Percentiles rank a stretch among this genome's conserved stretches.
Evolutionary conservation across 2,888 invertebrate genomes (phyloP).

Genomic region (Falcaria lacertinaria): DNA sequence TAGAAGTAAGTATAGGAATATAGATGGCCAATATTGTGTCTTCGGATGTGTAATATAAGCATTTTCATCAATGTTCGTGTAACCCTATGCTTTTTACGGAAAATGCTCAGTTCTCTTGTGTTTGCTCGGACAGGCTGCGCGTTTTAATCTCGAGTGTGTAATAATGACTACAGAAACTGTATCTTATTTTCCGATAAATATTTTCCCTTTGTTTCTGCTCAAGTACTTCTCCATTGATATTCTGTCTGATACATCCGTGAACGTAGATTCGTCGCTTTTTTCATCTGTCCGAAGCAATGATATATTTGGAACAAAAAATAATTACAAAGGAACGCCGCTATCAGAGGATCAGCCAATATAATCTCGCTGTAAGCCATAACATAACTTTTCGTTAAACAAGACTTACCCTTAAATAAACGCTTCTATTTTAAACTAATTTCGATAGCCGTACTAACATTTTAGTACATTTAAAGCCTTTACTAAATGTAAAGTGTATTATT

Average conservation of each 20-base stretch:
- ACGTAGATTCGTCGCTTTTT: neutral
- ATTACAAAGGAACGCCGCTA: neutral
- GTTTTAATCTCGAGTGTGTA: neutral
- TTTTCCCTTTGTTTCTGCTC: neutral
- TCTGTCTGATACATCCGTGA: conserved; percentile 1
- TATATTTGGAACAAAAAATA: conserved; percentile 4
- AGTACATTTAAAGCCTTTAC: neutral
- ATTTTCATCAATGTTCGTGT: neutral
- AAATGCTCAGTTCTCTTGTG: neutral
- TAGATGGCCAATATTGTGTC: neutral
- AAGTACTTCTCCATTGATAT: conserved; percentile 2
- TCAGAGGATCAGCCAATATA: neutral
- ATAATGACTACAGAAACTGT: neutral
- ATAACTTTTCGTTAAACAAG: neutral
- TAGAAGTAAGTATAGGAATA: too few relatives aligned
- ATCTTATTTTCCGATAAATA: neutral
- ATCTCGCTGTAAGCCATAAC: neutral
- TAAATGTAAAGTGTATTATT: neutral
- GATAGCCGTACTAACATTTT: neutral
- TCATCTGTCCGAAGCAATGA: neutral
- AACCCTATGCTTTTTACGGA: neutral
- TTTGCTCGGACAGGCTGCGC: neutral
- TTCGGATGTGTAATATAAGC: neutral
- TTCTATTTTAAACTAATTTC: neutral
- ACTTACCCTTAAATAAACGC: neutral